Base-by-base conservation (phyloP, 2,797 vertebrate genomes). In the Vireo griseus region DNA sequence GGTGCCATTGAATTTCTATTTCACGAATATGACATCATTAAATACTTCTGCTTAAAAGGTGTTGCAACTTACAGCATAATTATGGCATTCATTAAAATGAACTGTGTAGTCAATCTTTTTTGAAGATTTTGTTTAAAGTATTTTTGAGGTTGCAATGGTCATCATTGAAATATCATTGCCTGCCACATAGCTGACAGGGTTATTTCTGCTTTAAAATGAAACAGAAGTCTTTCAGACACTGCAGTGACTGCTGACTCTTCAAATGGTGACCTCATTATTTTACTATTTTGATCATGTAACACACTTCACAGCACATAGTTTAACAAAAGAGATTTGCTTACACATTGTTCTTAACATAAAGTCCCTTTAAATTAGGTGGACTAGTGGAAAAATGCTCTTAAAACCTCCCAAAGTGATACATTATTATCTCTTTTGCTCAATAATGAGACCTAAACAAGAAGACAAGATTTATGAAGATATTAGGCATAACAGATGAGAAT, bases 391-490 rank as follows among this genome's bases (percentile, higher is more conserved):
- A 90, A 84, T 61, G 31, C 31, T 88, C 79, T 84, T 94, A 69
- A 95, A 93, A 78, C 20, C 29, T 94, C 74, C 71, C 67, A 67
- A 45, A 94, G 67, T 28, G 1, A 73, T 57, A 54, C 62, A 75
- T 75, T 90, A 78, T 80, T 78, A 75, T 91, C 44, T 86, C 21
- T 83, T 88, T 86, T 67, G 9, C 58, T 91, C 63, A 54, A 28
- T 92, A 90, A 91, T 62, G 65, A 91, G 29, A 86, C 25, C 44
- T 86, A 84, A 94, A 69, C 48, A 69, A 88, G 33, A 37, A 86
- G 51, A 80, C 24, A 86, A 92, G 58, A 73, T 92, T 92, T 91
- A 94, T 92, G 26, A 94, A 91, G 62, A 86, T 81, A 76, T 55
- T 47, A 63, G 44, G 44, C 15, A 59, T 65, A 94, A 86, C 45